Evolutionary conservation across 2,888 invertebrate genomes (phyloP).

Genomic region (Gibbula magus): DNA sequence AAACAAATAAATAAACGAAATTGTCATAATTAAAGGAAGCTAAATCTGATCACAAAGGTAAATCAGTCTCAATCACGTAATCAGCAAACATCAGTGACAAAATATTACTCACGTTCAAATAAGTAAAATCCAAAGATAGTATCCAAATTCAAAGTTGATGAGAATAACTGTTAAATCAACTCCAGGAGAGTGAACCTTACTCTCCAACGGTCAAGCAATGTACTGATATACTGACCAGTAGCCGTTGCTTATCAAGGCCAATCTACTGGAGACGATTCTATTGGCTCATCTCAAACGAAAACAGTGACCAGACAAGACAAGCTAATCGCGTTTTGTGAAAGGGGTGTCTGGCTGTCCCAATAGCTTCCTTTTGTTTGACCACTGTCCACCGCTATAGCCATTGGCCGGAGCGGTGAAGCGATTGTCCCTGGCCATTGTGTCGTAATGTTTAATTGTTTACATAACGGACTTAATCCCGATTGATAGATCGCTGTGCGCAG

Average conservation of each 20-base stretch:
- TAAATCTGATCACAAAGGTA: too few relatives aligned
- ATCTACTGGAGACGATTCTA: not conserved
- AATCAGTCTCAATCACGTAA: not conserved
- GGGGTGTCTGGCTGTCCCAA: not conserved
- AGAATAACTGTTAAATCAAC: not conserved
- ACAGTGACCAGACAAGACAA: constrained; percentile 14
- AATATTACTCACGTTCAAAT: not conserved
- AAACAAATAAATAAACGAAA: too few relatives aligned
- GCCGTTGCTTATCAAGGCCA: not conserved
- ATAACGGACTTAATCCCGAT: constrained; percentile 10
- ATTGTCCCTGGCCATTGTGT: constrained; percentile 2
- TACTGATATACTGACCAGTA: not conserved
- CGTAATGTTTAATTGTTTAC: constrained; percentile 22
- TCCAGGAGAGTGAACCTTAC: not conserved
- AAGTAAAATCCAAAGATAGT: not conserved
- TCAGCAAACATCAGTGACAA: not conserved
- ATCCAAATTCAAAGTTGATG: not conserved
- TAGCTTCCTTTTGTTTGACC: constrained; percentile 8
- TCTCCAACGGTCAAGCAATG: not conserved
- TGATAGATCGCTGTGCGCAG: not conserved
- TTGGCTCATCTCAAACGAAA: not conserved
- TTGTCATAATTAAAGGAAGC: too few relatives aligned
- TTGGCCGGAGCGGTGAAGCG: not conserved
- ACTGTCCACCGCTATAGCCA: not conserved
- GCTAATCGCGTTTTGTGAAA: constrained; percentile 8